A percentile compares a stretch with the other conserved stretches of the same genome.
phyloP scores from a whole-genome alignment of 2,113 vertebrate genomes.

The Cyprinodon variegatus region DNA sequence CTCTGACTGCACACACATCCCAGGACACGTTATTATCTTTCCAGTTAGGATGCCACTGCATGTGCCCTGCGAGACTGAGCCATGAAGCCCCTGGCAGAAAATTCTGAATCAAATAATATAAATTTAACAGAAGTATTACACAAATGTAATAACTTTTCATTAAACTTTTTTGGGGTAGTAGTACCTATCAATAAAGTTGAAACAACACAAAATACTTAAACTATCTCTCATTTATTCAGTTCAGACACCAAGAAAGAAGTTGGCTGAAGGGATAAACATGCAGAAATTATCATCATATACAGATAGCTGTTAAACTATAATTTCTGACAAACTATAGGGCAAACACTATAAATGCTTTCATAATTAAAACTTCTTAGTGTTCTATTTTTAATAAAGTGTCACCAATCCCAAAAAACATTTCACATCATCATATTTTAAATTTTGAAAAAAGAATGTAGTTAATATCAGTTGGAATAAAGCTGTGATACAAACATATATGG shows the following conservation, averaged over 20 bases:
- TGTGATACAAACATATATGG: too few relatives aligned
- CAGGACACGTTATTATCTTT: slow-evolving; percentile 6
- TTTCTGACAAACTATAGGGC: too few relatives aligned
- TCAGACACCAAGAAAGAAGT: not conserved
- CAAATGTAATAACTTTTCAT: not conserved
- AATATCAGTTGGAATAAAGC: too few relatives aligned
- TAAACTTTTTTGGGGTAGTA: not conserved
- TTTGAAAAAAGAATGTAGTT: too few relatives aligned
- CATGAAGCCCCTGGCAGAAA: not conserved
- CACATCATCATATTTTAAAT: too few relatives aligned
- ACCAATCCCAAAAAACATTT: too few relatives aligned
- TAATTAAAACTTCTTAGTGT: too few relatives aligned
- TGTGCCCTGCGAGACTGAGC: not conserved
- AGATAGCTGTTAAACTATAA: too few relatives aligned
- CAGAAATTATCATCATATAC: not conserved
- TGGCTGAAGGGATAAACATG: not conserved
- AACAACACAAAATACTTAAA: too few relatives aligned
- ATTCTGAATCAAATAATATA: not conserved
- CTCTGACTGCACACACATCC: not conserved
- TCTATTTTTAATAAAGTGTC: too few relatives aligned
- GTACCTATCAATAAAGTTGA: not conserved
- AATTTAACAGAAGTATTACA: not conserved
- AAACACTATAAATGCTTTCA: too few relatives aligned
- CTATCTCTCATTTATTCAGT: not conserved
- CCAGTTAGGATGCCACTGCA: slow-evolving; percentile 1